A percentile compares a stretch with the other conserved stretches of the same genome.
Evolutionary conservation across 2,797 vertebrate genomes (phyloP).

Genomic region (Pyrocephalus nanus): DNA sequence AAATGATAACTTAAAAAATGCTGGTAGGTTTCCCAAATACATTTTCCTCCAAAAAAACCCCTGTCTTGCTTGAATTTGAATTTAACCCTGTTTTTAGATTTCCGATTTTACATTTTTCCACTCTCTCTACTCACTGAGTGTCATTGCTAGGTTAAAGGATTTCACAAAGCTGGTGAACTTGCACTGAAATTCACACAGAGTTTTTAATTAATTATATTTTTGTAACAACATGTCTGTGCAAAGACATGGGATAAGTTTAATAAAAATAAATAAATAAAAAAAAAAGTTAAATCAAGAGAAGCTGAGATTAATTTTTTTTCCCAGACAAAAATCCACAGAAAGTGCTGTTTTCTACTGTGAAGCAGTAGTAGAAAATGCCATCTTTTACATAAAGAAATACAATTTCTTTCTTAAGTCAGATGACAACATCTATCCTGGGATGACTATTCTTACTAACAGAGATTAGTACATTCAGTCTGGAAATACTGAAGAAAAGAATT

Average conservation of each 20-base stretch:
- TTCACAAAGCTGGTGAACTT: not conserved
- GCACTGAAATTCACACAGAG: not conserved
- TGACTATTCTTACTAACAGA: not conserved
- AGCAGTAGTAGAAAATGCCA: not conserved
- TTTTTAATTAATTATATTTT: not conserved
- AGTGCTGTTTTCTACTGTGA: not conserved
- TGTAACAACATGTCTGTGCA: not conserved
- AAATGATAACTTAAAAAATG: not conserved
- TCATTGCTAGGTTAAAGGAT: not conserved
- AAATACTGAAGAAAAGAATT: not conserved
- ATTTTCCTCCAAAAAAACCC: not conserved
- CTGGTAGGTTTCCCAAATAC: not conserved
- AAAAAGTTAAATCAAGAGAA: not conserved
- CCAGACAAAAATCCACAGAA: not conserved
- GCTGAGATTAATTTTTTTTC: not conserved
- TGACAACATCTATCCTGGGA: not conserved
- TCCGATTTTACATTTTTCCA: not conserved
- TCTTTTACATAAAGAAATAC: not conserved
- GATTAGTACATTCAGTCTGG: not conserved
- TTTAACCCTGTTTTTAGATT: not conserved
- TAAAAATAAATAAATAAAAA: not conserved
- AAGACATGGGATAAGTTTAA: not conserved
- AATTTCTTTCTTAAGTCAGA: not conserved
- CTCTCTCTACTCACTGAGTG: not conserved
- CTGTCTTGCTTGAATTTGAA: not conserved